Evolutionary conservation across 2,113 vertebrate genomes (phyloP), one percentile per base, ranked within the genome.

Genomic region (Trichechus manatus): DNA sequence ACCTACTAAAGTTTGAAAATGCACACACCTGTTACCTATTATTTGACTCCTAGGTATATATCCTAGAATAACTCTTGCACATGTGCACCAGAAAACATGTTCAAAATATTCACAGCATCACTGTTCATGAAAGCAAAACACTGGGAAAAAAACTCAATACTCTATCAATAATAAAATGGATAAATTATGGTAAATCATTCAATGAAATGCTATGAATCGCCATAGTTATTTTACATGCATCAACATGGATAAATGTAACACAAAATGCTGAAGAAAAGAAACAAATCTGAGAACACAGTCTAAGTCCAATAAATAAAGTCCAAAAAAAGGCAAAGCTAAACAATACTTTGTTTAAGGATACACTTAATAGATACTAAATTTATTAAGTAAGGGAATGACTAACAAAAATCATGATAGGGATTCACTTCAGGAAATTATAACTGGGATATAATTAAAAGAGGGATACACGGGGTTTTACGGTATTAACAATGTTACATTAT

Each of bases 241-340:
- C 53, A 74, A 79, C 33, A 5, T 33, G 56, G 29, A 80, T 61
- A 84, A 66, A 68, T 66, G 64, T 78, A 64, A 91, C 74, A 22
- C 27, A 77, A 29, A 53, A 86, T 36, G 39, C 25, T 36, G 23
- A 82, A 14, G 14, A 79, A 91, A 97, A 85, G 81, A 86, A 74
- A 47, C 72, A 91, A 86, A 61, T 85, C 61, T 90, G 64, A 95
- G 19, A 44, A 91, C 9, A 80, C 9, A 68, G 23, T 33, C 0
- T 39, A 89, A 44, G n/a, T 63, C 39, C 47, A 87, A 83, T 61
- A 87, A 74, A 64, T 13, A 61, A 81, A 92, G n/a, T 66, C 29
- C 44, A 87, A 95, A 66, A 64, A 25, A 77, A 15, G 27, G 15
- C 33, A 87, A 75, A 94, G 84, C 27, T 63, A 94, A 81, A 53